Conservation (phyloP, 2,797 vertebrate species). For the Tamandua tetradactyla region DNA sequence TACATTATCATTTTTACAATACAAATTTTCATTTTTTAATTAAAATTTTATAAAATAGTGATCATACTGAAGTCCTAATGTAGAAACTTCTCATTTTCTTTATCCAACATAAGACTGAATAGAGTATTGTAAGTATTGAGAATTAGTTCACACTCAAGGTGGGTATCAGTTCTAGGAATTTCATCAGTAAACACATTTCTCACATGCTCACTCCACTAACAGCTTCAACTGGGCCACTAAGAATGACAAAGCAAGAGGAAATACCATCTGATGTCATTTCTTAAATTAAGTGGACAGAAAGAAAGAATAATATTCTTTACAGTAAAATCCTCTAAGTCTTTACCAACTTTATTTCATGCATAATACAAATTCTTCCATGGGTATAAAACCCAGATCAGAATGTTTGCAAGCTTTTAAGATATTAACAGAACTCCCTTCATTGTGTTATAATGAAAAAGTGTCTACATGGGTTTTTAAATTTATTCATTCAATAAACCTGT, state of each 20-base stretch:
- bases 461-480: constrained; percentile 22
- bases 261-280: constrained; percentile 49
- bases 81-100: constrained; percentile 14
- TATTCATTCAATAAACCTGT: constrained; percentile 13
- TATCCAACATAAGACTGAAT: not conserved
- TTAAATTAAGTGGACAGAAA: constrained; percentile 8
- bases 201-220: not conserved
- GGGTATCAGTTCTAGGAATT: not conserved
- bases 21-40: not conserved
- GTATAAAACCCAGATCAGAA: constrained; percentile 15
- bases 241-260: constrained; percentile 55
- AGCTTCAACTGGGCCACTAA: constrained; percentile 28
- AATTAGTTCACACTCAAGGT: not conserved
- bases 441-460: not conserved
- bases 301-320: not conserved
- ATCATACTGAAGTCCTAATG: not conserved
- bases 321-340: not conserved
- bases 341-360: constrained; percentile 50
- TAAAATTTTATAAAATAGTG: constrained; percentile 26
- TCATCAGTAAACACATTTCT: constrained; percentile 33
- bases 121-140: not conserved
- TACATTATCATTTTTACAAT: constrained; percentile 23
- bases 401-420: constrained; percentile 2
- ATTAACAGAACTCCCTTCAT: not conserved
- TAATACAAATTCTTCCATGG: not conserved